Conservation (phyloP, 2,113 vertebrate genomes). For the Platycercus adscitus region DNA sequence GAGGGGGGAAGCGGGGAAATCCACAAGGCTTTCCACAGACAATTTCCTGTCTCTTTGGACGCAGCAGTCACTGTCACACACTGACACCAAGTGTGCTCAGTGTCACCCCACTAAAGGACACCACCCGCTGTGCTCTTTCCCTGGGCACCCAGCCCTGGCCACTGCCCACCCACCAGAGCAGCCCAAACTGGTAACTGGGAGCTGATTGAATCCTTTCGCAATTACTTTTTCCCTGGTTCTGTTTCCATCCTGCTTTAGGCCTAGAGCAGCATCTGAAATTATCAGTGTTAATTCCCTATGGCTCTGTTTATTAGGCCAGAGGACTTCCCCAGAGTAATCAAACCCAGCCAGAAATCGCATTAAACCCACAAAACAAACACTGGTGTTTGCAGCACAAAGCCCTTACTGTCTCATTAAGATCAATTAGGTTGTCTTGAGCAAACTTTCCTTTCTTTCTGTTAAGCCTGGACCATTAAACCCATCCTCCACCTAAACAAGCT, state of each 20-base stretch:
- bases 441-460: slow-evolving; percentile 37
- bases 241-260: not conserved
- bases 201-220: not conserved
- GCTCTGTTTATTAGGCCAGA: slow-evolving; percentile 56
- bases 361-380: slow-evolving; percentile 59
- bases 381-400: slow-evolving; percentile 52
- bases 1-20: accelerated
- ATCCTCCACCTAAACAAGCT: slow-evolving; percentile 11
- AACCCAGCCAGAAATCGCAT: slow-evolving; percentile 38
- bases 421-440: slow-evolving; percentile 60
- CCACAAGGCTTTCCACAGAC: not conserved
- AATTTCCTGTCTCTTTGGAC: not conserved
- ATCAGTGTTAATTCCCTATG: slow-evolving; percentile 35
- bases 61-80: not conserved
- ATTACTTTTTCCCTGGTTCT: not conserved
- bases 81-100: accelerated
- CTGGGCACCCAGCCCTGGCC: not conserved
- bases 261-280: slow-evolving; percentile 43
- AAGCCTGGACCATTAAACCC: not conserved
- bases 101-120: not conserved
- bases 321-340: slow-evolving; percentile 65
- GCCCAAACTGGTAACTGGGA: not conserved
- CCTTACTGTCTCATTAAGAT: slow-evolving; percentile 60
- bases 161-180: not conserved
- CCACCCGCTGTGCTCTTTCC: accelerated